These are phyloP conservation scores for Hylomyscus alleni DNA, from an alignment of 2,797 vertebrate species.

Conservation along the genomic window DNA sequence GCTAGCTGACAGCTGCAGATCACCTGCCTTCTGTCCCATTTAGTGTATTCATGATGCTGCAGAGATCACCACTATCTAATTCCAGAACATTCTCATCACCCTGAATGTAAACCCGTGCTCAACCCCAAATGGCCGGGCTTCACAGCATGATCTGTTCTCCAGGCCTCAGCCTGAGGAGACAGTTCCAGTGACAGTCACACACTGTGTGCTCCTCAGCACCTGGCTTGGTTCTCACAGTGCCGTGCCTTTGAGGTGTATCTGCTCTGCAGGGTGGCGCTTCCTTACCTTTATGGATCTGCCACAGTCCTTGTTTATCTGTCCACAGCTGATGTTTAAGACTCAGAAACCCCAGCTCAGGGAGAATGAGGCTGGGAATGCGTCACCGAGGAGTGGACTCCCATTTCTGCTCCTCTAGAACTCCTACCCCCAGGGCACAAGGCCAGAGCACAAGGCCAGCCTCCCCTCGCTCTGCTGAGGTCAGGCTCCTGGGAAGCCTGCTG, in stretches of 20 bases:
- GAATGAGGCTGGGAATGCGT: rapidly evolving
- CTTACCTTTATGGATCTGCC: neutral
- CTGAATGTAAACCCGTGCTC: rapidly evolving
- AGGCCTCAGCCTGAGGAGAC: neutral
- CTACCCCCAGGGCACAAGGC: rapidly evolving
- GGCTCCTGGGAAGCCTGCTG: neutral
- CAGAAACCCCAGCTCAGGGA: neutral
- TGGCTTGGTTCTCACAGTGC: neutral
- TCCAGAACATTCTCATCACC: neutral
- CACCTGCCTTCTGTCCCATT: neutral
- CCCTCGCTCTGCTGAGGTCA: rapidly evolving
- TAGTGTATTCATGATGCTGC: neutral
- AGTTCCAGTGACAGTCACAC: rapidly evolving
- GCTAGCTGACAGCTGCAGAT: rapidly evolving
- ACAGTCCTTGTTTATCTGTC: rapidly evolving
- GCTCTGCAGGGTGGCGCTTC: rapidly evolving
- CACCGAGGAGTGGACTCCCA: neutral
- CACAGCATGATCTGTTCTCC: rapidly evolving
- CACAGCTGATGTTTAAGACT: neutral
- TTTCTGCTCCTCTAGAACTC: neutral
- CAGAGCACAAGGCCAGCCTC: too few relatives aligned
- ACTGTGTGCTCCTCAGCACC: rapidly evolving
- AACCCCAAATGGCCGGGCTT: neutral
- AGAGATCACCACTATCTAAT: neutral
- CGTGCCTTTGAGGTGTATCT: neutral